These are phyloP conservation scores for Odontamblyopus rebecca DNA, from an alignment of 2,797 vertebrate species.

Conservation along the genomic window DNA sequence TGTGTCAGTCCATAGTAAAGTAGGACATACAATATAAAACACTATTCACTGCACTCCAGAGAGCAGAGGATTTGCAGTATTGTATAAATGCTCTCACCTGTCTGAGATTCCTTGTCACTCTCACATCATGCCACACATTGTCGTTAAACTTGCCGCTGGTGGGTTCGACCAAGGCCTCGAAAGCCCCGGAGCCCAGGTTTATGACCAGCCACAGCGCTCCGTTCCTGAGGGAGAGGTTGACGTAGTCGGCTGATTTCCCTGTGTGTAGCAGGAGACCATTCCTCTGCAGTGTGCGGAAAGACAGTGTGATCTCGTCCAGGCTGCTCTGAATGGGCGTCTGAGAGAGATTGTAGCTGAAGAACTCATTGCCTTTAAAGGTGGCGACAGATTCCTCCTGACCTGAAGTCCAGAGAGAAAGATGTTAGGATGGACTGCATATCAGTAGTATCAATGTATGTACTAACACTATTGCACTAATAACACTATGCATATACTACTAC, in stretches of 20 bases:
- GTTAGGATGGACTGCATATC: conserved; percentile 29
- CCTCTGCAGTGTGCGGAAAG: conserved; percentile 92
- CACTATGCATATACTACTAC: too few relatives aligned
- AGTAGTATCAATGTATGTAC: neutral
- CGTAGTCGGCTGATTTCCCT: conserved; percentile 90
- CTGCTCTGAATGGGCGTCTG: conserved; percentile 96
- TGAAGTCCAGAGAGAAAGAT: conserved; percentile 56
- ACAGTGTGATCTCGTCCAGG: conserved; percentile 92
- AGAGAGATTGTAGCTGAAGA: conserved; percentile 97
- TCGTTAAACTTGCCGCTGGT: conserved; percentile 93
- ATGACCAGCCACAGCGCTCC: conserved; percentile 95
- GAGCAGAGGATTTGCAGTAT: neutral
- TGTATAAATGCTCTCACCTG: conserved; percentile 78
- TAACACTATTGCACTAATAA: neutral
- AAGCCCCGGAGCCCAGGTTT: conserved; percentile 94
- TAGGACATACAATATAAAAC: neutral
- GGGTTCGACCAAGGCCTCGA: conserved; percentile 93
- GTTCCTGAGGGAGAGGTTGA: conserved; percentile 92
- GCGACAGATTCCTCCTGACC: conserved; percentile 92
- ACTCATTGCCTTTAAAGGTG: conserved; percentile 93
- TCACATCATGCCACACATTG: conserved; percentile 89
- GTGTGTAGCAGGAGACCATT: conserved; percentile 95
- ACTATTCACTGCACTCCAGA: neutral
- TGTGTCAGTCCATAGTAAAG: neutral
- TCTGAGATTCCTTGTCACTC: conserved; percentile 93